A percentile compares a stretch with the other conserved stretches of the same genome.
Evolutionary conservation across 2,888 invertebrate genomes (phyloP).

Genomic region (Clanis bilineata): DNA sequence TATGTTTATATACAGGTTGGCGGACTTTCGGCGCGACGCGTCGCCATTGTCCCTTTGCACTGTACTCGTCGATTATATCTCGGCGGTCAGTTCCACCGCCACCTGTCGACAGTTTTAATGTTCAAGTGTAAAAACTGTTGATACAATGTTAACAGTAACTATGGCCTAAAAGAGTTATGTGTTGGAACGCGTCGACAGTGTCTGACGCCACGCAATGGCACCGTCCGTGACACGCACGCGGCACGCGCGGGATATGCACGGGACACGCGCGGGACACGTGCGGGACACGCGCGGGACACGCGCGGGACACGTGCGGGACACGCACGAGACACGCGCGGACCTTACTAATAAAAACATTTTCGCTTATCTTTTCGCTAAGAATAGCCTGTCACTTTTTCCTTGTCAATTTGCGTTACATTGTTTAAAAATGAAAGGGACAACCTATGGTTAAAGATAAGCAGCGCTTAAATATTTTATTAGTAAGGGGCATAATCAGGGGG

Average conservation of each 20-base stretch:
- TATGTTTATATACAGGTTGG: conserved; percentile 7
- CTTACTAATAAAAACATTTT: too few species aligned
- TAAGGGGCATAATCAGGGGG: too few species aligned
- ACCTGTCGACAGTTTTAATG: conserved; percentile 38
- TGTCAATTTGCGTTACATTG: too few species aligned
- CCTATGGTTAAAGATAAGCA: too few species aligned
- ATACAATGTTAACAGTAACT: conserved; percentile 74
- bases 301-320: too few species aligned
- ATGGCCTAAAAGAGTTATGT: conserved; percentile 27
- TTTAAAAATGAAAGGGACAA: too few species aligned
- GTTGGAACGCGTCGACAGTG: conserved; percentile 3
- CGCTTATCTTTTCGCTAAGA: too few species aligned
- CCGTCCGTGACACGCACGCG: not conserved
- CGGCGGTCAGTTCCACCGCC: conserved; percentile 57
- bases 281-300: not conserved
- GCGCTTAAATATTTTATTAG: too few species aligned
- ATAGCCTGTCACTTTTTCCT: too few species aligned
- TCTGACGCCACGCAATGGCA: not conserved
- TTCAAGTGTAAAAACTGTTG: conserved; percentile 35
- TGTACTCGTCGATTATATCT: conserved; percentile 49
- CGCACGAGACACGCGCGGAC: too few species aligned
- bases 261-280: too few species aligned
- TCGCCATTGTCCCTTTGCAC: conserved; percentile 39
- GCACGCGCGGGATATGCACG: too few species aligned
- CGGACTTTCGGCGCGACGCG: conserved; percentile 26